Evolutionary conservation across 2,113 vertebrate genomes (phyloP).

Genomic region (Gambusia affinis): DNA sequence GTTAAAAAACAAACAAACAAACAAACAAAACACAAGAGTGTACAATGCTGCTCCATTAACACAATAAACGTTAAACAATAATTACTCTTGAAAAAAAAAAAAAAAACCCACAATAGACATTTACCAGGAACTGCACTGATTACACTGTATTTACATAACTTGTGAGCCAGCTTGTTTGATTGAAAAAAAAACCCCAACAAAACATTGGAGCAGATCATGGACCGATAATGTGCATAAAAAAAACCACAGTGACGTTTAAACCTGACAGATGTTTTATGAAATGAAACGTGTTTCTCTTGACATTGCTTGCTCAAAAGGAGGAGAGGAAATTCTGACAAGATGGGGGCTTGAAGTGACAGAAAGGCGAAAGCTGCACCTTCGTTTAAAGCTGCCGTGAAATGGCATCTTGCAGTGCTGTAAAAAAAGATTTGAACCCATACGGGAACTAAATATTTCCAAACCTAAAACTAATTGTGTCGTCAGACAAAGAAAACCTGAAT

Average conservation of each 20-base stretch:
- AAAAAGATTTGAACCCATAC: neutral
- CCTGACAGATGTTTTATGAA: neutral
- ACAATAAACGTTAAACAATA: constrained; percentile 14
- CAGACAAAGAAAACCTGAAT: neutral
- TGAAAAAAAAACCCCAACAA: neutral
- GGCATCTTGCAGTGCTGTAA: neutral
- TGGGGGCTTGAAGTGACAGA: neutral
- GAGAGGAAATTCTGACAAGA: neutral
- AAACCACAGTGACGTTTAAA: neutral
- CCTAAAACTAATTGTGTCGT: neutral
- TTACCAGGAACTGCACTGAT: constrained; percentile 36
- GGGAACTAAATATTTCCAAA: neutral
- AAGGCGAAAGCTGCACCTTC: neutral
- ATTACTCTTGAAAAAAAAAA: neutral
- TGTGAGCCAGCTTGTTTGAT: constrained; percentile 8
- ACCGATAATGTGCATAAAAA: neutral
- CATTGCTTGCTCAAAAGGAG: neutral
- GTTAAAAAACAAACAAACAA: constrained; percentile 2
- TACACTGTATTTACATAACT: constrained; percentile 39
- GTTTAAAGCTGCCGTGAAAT: neutral
- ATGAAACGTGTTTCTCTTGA: neutral
- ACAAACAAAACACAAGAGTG: neutral
- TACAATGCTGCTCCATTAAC: constrained; percentile 15
- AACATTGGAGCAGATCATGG: neutral
- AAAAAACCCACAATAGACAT: constrained; percentile 11